Evolutionary conservation across 2,888 invertebrate genomes (phyloP), one percentile per base, ranked within the genome.

Genomic region (Conus canariensis): DNA sequence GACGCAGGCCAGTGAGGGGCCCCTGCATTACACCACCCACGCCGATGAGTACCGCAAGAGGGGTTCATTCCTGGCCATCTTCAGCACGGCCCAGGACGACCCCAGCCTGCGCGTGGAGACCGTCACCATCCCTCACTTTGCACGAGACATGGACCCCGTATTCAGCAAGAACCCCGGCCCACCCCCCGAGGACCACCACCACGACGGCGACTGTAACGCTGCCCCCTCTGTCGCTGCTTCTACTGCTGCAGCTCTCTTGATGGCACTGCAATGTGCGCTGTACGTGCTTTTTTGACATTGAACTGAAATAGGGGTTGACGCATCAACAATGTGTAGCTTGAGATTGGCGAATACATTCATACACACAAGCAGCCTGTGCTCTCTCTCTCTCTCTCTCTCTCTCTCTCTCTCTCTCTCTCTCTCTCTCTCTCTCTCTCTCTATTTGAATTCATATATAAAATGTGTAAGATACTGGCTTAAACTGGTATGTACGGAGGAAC

Each of bases 171-270:
- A 91, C 58, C 89, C 90, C 19, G 56, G 94, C 98, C 98, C 96
- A 99, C 98, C 94, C 98, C 98, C 98, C 98, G 98, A 98, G 94
- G 98, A 98, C 96, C 98, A 98, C 93, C 98, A 97, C 96, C 12
- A 64, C 64, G 10, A 16, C 12, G 64, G 64, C 10, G 64, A 64
- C 16, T 98, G 98, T 93, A 98, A 97, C 95, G 98, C 97, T 95
- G 98, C 98, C 96, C 98, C 98, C 6, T 98, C 98, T 96, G 98
- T 98, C 93, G 98, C 97, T 96, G 16, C 45, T 64, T 14, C 12
- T 64, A 64, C 12, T 14, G 64, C 70, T 30, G 64, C 67, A 25
- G 86, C 8, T 45, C 98, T 98, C 96, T 98, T 97, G 94, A 98
- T 97, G 16, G 60, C 60, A 10, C 12, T 64, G 60, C 60, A 14